Evolutionary conservation across 2,888 invertebrate species (phyloP), one percentile per base, ranked within the genome.

Genomic region (Fragum whitleyi): DNA sequence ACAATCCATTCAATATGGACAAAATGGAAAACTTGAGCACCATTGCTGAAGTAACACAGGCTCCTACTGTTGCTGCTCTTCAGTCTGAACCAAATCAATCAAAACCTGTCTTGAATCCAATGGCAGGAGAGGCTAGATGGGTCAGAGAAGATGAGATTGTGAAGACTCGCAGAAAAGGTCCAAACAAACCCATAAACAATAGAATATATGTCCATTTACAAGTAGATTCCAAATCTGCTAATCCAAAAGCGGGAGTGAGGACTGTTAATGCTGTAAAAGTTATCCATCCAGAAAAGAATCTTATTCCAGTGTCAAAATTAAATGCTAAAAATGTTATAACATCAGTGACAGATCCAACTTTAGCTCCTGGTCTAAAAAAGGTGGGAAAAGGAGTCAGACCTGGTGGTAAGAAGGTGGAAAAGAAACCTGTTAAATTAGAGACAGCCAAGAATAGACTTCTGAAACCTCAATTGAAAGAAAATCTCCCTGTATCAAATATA

Each of bases 161-260:
- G 9, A 65, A 65, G 11, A 65, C 42, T 1, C 11, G 42, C 19
- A 65, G 42, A 23, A 65, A 42, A 42, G 42, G 36, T 6, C 42
- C 2, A 14, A 42, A 39, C 11, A 65, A 65, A 65, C 65, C 65
- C 14, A 39, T 32, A 9, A 59, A 57, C n/a, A 85, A 79, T 65
- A 69, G 81, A 62, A 85, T 85, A 21, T 85, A 81, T 62, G 74
- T 85, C 28, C 84, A 85, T 51, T 76, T 79, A 32, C 81, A 85
- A 26, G 74, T 85, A 2, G 55, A 74, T 59, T 32, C 71, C 26
- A 36, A 19, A n/a, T 23, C 23, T 9, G 39, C 36, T 1, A 55
- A 59, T 28, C 65, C 21, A 65, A 65, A 42, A 14, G 2, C 21
- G 39, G 65, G 65, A 42, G 16, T 9, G 21, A 23, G n/a, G 28